Conservation (phyloP, 2,888 invertebrate species). For the Euphydryas editha region DNA sequence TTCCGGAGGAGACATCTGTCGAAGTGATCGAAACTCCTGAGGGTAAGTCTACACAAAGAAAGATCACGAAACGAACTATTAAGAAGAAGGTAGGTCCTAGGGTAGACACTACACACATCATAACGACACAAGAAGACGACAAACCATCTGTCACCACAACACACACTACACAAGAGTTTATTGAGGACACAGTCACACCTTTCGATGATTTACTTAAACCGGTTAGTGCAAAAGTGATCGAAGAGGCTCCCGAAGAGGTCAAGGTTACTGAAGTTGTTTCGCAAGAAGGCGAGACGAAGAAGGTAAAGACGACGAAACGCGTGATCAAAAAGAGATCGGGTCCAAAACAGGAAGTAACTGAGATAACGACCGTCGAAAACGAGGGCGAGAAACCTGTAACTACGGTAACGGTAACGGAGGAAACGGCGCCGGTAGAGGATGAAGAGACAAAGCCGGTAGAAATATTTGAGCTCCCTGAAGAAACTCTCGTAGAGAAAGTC, state of each 20-base stretch:
- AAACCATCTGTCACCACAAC: constrained; percentile 53
- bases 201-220: constrained; percentile 33
- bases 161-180: constrained; percentile 34
- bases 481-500: constrained; percentile 54
- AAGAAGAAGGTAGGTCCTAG: constrained; percentile 13
- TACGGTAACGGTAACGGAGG: constrained; percentile 42
- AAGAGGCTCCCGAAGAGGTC: constrained; percentile 9
- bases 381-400: constrained; percentile 48
- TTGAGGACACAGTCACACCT: constrained; percentile 41
- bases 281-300: not conserved
- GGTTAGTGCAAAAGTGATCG: not conserved
- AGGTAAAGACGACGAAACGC: constrained; percentile 35
- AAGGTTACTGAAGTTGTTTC: constrained; percentile 5
- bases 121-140: constrained; percentile 56
- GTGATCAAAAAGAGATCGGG: constrained; percentile 49
- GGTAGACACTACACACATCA: constrained; percentile 49
- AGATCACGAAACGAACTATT: constrained; percentile 44
- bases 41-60: constrained; percentile 52
- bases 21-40: constrained; percentile 42
- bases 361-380: constrained; percentile 44
- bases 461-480: constrained; percentile 36
- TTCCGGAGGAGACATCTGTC: constrained; percentile 46
- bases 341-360: constrained; percentile 40
- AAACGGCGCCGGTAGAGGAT: constrained; percentile 32
- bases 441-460: constrained; percentile 47